Conservation (phyloP, 2,888 invertebrate genomes). For the Chymomyza caudatula region DNA sequence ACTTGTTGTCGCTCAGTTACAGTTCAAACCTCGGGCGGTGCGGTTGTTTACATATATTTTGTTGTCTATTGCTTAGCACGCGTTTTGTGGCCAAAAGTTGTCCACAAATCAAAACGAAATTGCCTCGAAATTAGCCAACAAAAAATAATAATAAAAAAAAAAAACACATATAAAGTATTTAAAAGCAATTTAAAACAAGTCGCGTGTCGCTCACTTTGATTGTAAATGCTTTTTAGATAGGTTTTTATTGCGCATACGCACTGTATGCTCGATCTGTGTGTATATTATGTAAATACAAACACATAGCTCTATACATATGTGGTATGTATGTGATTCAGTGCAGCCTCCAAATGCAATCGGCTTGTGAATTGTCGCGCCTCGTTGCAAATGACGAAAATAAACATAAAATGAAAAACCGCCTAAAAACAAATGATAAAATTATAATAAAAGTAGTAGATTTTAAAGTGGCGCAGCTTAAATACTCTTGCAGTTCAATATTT, state of each 20-base stretch:
- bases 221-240: constrained; percentile 37
- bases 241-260: constrained; percentile 41
- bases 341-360: constrained; percentile 54
- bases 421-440: no score
- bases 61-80: background rate
- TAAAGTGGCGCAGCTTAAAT: background rate
- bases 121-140: background rate
- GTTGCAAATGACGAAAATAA: constrained; percentile 32
- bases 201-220: constrained; percentile 51
- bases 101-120: constrained; percentile 43
- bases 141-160: constrained; percentile 16
- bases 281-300: background rate
- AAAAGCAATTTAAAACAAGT: constrained; percentile 62
- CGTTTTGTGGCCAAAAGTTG: constrained; percentile 57
- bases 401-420: constrained; percentile 17
- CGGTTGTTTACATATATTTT: constrained; percentile 45
- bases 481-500: no score
- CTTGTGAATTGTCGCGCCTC: constrained; percentile 71
- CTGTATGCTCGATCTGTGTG: background rate
- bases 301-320: constrained; percentile 6
- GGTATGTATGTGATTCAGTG: constrained; percentile 12
- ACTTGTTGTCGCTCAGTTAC: constrained; percentile 46
- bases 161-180: constrained; percentile 22
- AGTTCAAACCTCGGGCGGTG: constrained; percentile 68
- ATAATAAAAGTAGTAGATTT: no score